phyloP scores from a whole-genome alignment of 2,888 invertebrate genomes.

The Teleiodes luculella region DNA sequence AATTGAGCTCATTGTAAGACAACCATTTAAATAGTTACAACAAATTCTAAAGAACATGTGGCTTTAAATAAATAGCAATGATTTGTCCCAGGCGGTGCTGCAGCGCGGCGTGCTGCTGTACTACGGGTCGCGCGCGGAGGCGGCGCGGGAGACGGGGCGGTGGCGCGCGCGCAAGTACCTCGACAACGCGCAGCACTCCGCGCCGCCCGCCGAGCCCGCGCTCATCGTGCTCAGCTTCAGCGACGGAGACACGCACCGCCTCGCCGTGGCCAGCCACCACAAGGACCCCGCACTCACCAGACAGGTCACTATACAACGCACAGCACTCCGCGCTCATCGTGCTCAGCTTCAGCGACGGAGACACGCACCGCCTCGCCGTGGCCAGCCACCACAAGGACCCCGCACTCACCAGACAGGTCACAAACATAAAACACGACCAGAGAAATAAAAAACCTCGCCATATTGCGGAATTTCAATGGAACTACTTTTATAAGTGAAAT shows the following conservation, averaged over 20 bases:
- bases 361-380: conserved; percentile 75
- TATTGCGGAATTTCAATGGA: no score
- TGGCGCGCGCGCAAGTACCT: conserved; percentile 81
- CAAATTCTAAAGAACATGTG: no score
- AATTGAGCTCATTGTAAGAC: no score
- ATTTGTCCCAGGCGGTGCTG: conserved; percentile 79
- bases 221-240: conserved; percentile 73
- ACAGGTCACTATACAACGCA: conserved; percentile 81
- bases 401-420: conserved; percentile 69
- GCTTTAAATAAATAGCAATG: no score
- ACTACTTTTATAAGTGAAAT: no score
- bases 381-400: conserved; percentile 45
- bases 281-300: conserved; percentile 50
- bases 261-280: conserved; percentile 63
- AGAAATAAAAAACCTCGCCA: no score
- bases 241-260: conserved; percentile 78
- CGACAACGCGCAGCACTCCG: conserved; percentile 76
- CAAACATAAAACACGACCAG: no score
- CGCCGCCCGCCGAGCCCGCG: conserved; percentile 64
- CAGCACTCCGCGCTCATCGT: conserved; percentile 64
- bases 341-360: conserved; percentile 77
- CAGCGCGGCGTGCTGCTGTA: conserved; percentile 83
- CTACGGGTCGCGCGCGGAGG: conserved; percentile 80
- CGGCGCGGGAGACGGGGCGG: conserved; percentile 74
- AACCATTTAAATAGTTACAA: no score